phyloP scores from a whole-genome alignment of 2,797 vertebrate species.

The Poeciliopsis infans region DNA sequence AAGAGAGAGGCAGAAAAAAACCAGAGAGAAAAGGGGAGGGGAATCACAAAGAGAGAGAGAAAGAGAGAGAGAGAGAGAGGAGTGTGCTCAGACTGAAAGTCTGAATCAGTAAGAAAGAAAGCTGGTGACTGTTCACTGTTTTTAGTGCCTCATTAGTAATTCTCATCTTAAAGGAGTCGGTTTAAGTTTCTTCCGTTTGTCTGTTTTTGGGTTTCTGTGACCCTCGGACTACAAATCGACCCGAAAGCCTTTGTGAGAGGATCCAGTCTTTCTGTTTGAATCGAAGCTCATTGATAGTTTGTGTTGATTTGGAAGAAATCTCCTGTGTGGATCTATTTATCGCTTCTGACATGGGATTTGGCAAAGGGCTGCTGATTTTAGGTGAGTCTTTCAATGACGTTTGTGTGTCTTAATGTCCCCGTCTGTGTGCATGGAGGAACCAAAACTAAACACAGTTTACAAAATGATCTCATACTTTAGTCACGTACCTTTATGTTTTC shows the following conservation, averaged over 20 bases:
- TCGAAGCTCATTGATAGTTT: not conserved
- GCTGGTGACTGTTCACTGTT: slow-evolving; percentile 31
- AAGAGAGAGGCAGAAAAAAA: not conserved
- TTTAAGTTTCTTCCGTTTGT: not conserved
- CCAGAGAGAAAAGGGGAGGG: no score
- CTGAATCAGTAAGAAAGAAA: slow-evolving; percentile 38
- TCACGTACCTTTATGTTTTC: not conserved
- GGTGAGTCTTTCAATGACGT: slow-evolving; percentile 62
- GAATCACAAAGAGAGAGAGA: not conserved
- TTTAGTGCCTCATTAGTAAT: slow-evolving; percentile 10
- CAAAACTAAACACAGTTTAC: not conserved
- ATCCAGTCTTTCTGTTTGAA: not conserved
- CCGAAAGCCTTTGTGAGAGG: slow-evolving; percentile 9
- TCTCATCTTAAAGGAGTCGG: slow-evolving; percentile 1
- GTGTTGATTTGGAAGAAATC: not conserved
- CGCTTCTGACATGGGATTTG: slow-evolving; percentile 49
- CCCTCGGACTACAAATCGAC: slow-evolving; percentile 1
- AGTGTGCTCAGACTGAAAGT: slow-evolving; percentile 31
- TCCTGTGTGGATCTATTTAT: slow-evolving; percentile 5
- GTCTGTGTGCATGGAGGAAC: not conserved
- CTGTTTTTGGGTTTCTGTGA: slow-evolving; percentile 15
- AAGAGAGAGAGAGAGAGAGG: slow-evolving; percentile 3
- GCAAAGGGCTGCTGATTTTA: slow-evolving; percentile 52
- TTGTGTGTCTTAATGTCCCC: slow-evolving; percentile 6
- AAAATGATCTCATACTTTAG: not conserved